Percentiles rank a stretch among this genome's conserved stretches.
Evolutionary conservation across 2,113 vertebrate genomes (phyloP).

Genomic region (Leiothrix lutea): DNA sequence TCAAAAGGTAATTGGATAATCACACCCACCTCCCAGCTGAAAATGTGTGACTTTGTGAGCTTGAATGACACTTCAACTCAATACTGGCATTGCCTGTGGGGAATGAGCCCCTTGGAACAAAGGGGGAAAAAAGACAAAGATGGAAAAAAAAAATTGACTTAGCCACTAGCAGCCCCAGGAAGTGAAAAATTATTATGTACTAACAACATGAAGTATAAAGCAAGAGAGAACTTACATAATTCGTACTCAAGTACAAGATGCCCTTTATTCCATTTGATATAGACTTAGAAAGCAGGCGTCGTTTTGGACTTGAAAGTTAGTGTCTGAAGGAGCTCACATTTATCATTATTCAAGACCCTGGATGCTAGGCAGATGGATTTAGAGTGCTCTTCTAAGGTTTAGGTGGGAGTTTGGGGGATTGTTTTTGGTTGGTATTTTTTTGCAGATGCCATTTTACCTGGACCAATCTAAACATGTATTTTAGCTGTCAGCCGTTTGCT

Average conservation of each 20-base stretch:
- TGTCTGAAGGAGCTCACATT: neutral
- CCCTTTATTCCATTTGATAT: neutral
- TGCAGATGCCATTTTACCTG: neutral
- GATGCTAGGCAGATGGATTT: neutral
- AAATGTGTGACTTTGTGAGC: neutral
- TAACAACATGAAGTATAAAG: neutral
- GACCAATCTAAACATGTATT: neutral
- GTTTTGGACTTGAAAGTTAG: neutral
- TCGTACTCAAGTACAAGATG: neutral
- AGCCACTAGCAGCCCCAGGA: neutral
- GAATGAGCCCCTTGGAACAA: neutral
- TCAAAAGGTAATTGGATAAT: slow-evolving; percentile 63
- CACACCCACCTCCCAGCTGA: slow-evolving; percentile 2
- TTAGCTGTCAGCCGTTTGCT: neutral
- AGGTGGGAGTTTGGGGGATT: neutral
- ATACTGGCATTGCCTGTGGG: neutral
- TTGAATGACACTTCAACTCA: slow-evolving; percentile 3
- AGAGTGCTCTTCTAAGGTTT: neutral
- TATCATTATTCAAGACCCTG: neutral
- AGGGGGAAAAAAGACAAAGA: neutral
- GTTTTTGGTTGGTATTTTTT: neutral
- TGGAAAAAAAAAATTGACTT: neutral
- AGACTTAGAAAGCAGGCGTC: neutral
- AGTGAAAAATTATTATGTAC: neutral
- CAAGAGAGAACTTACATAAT: neutral